Conservation (phyloP, 2,797 vertebrate genomes). For the Poecile montanus region DNA sequence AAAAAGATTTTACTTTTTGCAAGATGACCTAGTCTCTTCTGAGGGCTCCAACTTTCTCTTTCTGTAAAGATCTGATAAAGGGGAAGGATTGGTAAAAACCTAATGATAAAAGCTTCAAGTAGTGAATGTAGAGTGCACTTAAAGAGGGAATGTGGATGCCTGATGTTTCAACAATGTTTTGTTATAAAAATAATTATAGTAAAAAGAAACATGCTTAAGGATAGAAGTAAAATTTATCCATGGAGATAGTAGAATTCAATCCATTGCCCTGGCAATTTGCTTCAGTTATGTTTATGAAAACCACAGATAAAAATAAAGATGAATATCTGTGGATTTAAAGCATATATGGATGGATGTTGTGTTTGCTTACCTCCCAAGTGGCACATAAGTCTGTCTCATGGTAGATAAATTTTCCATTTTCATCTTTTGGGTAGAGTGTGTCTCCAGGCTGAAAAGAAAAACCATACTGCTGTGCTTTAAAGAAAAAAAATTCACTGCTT, state of each 20-base stretch:
- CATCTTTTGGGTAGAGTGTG: constrained; percentile 83
- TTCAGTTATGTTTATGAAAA: neutral
- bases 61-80: neutral
- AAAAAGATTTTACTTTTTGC: neutral
- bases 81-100: neutral
- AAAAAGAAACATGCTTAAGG: neutral
- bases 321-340: neutral
- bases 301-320: neutral
- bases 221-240: neutral
- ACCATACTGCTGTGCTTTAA: neutral
- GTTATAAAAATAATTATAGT: neutral
- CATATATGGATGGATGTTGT: neutral
- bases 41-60: neutral
- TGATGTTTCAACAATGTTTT: neutral
- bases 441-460: constrained; percentile 86
- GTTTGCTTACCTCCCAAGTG: constrained; percentile 91
- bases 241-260: neutral
- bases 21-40: neutral
- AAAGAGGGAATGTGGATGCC: neutral
- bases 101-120: neutral
- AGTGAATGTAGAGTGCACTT: neutral
- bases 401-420: constrained; percentile 86
- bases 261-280: neutral
- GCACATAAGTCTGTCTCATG: constrained; percentile 87
- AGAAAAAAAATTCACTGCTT: neutral